Conservation (phyloP, 1,140 invertebrate species). For the Artemia franciscana region DNA sequence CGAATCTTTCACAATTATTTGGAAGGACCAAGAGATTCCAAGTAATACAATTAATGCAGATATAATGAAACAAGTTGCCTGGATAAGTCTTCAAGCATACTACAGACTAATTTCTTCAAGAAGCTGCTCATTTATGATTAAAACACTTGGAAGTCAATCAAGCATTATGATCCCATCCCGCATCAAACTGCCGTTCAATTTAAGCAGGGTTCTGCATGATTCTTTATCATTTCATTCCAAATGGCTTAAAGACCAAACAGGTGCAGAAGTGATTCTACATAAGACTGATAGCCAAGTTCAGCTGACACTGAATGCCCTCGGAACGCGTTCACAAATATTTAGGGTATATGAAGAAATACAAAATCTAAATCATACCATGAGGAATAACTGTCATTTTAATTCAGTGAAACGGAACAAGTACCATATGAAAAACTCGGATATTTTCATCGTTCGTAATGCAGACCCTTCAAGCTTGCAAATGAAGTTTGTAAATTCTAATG, state of each 20-base stretch:
- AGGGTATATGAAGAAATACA: conserved; percentile 4
- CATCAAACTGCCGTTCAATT: background rate
- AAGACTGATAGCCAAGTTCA: background rate
- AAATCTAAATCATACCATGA: background rate
- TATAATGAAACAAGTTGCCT: background rate
- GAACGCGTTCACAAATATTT: background rate
- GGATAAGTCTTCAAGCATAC: background rate
- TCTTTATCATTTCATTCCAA: conserved; percentile 1
- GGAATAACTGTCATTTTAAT: background rate
- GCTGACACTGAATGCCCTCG: background rate
- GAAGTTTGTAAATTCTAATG: background rate
- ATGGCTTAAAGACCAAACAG: background rate
- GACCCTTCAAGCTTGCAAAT: background rate
- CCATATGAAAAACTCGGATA: background rate
- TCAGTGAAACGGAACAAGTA: background rate
- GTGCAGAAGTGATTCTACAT: background rate
- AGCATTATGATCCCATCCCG: background rate
- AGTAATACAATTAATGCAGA: background rate
- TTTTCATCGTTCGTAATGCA: background rate
- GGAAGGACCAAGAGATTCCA: background rate
- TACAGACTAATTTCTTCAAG: background rate
- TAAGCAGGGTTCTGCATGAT: background rate
- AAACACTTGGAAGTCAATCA: background rate
- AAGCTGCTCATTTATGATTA: background rate
- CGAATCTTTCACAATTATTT: background rate